These are phyloP conservation scores for Pammene fasciana DNA, from an alignment of 2,888 invertebrate genomes.

Conservation along the genomic window DNA sequence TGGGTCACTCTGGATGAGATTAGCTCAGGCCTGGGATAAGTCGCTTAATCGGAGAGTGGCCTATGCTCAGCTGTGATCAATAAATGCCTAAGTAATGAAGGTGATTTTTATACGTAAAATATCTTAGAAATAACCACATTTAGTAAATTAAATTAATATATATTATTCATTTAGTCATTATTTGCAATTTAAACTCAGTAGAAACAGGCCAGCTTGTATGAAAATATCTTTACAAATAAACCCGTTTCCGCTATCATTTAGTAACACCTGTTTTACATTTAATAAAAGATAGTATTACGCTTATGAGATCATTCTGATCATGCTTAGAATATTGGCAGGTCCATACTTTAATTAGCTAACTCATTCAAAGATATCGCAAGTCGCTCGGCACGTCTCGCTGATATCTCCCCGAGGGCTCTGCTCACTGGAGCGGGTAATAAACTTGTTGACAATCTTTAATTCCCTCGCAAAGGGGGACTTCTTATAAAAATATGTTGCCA, in stretches of 20 bases:
- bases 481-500: slow-evolving; percentile 35
- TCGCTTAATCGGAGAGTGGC: too few species aligned
- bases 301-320: neutral
- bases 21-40: too few species aligned
- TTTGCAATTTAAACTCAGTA: too few species aligned
- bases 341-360: slow-evolving; percentile 20
- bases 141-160: too few species aligned
- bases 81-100: too few species aligned
- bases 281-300: neutral
- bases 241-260: neutral
- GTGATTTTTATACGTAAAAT: too few species aligned
- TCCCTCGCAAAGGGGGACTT: slow-evolving; percentile 62
- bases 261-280: neutral
- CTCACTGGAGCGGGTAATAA: slow-evolving; percentile 80
- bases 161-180: too few species aligned
- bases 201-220: too few species aligned
- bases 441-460: slow-evolving; percentile 83
- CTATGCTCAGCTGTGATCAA: too few species aligned
- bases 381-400: slow-evolving; percentile 22
- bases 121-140: too few species aligned
- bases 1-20: too few species aligned
- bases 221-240: too few species aligned
- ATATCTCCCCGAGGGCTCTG: slow-evolving; percentile 55
- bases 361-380: slow-evolving; percentile 27
- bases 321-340: slow-evolving; percentile 4